These are phyloP conservation scores for Paedocypris micromegethes DNA, from an alignment of 2,797 vertebrate genomes.

Conservation along the genomic window DNA sequence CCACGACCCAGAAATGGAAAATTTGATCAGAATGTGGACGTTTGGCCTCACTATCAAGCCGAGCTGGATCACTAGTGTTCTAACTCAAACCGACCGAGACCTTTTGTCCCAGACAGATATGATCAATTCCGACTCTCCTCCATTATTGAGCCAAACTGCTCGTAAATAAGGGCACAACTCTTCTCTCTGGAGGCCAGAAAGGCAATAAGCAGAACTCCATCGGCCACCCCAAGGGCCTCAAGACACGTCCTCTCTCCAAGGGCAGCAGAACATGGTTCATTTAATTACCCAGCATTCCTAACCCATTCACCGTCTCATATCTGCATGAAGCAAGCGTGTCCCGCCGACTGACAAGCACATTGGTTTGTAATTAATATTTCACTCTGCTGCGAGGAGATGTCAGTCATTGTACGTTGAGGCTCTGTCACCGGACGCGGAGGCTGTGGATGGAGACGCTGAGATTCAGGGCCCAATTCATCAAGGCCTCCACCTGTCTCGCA, in stretches of 20 bases:
- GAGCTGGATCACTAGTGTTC: neutral
- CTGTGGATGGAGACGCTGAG: constrained; percentile 14
- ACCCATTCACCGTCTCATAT: constrained; percentile 20
- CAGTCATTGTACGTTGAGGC: constrained; percentile 18
- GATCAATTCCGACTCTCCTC: constrained; percentile 25
- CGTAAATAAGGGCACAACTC: constrained; percentile 15
- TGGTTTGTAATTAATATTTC: constrained; percentile 45
- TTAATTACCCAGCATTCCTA: constrained; percentile 42
- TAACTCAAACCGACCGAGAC: constrained; percentile 27
- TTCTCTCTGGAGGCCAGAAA: constrained; percentile 17
- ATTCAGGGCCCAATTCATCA: constrained; percentile 47
- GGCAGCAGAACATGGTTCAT: constrained; percentile 16
- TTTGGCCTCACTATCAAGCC: neutral
- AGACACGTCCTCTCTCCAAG: constrained; percentile 33
- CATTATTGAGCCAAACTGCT: constrained; percentile 18
- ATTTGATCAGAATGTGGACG: neutral
- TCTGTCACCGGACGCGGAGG: constrained; percentile 7
- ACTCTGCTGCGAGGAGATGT: constrained; percentile 38
- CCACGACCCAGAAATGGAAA: no score
- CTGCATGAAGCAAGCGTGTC: constrained; percentile 39
- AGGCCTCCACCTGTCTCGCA: constrained; percentile 41
- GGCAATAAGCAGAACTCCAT: constrained; percentile 26
- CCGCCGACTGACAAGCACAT: constrained; percentile 17
- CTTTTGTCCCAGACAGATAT: constrained; percentile 33
- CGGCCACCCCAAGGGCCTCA: constrained; percentile 17